Percentiles rank a stretch among this genome's conserved stretches.
Conservation (phyloP, 2,797 vertebrate species). For the Intellagama lesueurii region DNA sequence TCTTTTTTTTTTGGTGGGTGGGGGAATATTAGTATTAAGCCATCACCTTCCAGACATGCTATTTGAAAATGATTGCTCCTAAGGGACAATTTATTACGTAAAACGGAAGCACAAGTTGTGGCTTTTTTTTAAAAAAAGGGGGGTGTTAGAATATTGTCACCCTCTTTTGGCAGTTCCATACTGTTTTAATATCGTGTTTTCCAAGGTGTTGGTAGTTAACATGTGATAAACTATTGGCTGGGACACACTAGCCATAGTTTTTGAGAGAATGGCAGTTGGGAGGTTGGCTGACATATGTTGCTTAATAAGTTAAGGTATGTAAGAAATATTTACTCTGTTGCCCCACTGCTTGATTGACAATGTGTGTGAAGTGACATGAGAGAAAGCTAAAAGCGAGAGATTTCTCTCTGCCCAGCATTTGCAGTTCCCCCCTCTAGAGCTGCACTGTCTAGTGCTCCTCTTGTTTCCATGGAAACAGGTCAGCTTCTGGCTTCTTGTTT, state of each 20-base stretch:
- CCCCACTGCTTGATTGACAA: constrained; percentile 15
- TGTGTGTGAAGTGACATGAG: constrained; percentile 43
- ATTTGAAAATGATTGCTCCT: constrained; percentile 35
- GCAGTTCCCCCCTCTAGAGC: constrained; percentile 74
- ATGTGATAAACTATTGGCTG: constrained; percentile 11
- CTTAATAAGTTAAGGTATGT: neutral
- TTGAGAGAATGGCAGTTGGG: constrained; percentile 6
- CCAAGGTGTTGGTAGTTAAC: constrained; percentile 1
- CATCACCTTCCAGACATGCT: constrained; percentile 21
- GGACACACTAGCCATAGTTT: neutral
- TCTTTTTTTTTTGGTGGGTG: constrained; percentile 19
- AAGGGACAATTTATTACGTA: constrained; percentile 1
- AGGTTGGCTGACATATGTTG: constrained; percentile 32
- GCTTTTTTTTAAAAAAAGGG: neutral
- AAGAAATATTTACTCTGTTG: neutral
- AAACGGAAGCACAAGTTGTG: neutral
- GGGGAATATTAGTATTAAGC: constrained; percentile 8
- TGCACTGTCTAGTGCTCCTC: constrained; percentile 84
- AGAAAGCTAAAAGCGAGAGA: constrained; percentile 65
- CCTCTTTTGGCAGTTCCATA: neutral
- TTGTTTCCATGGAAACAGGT: constrained; percentile 95
- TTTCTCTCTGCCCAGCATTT: constrained; percentile 74
- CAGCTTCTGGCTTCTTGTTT: constrained; percentile 88
- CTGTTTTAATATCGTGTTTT: neutral
- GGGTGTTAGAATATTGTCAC: neutral